These are phyloP conservation scores for Papilio aristodemus DNA, from an alignment of 1,140 invertebrate genomes.

Conservation along the genomic window DNA sequence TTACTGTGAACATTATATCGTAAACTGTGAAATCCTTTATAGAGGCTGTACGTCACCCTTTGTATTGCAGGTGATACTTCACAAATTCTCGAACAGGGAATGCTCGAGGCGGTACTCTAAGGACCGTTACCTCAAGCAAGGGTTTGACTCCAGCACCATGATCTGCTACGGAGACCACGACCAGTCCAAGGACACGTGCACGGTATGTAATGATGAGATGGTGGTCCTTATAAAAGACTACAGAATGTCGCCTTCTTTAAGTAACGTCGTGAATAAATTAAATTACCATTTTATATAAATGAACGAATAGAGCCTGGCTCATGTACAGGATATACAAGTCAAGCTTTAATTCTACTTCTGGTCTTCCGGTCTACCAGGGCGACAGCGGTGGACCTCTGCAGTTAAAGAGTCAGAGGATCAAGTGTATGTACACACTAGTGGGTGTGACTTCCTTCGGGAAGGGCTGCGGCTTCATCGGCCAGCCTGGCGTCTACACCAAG, in stretches of 20 bases:
- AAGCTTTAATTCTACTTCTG: too few relatives aligned
- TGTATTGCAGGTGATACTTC: constrained; percentile 32
- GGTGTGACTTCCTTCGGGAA: constrained; percentile 39
- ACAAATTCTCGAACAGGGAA: constrained; percentile 27
- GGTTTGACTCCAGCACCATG: constrained; percentile 21
- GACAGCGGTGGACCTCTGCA: constrained; percentile 40
- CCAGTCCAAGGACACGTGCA: constrained; percentile 35
- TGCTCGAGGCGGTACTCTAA: constrained; percentile 12
- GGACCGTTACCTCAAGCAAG: constrained; percentile 3
- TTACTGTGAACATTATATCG: too few relatives aligned
- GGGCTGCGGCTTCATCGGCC: constrained; percentile 25
- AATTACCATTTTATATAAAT: too few relatives aligned
- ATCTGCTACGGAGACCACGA: constrained; percentile 37
- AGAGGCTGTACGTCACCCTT: too few relatives aligned
- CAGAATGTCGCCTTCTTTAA: too few relatives aligned
- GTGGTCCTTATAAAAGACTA: too few relatives aligned
- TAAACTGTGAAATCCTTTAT: too few relatives aligned
- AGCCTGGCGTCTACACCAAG: constrained; percentile 36
- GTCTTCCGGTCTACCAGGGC: constrained; percentile 32
- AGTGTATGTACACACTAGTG: constrained; percentile 36
- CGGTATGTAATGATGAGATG: constrained; percentile 30
- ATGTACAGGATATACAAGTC: too few relatives aligned
- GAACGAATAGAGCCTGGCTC: too few relatives aligned
- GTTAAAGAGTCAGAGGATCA: constrained; percentile 17
- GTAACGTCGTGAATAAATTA: too few relatives aligned